Evolutionary conservation across 2,797 vertebrate genomes (phyloP), one percentile per base, ranked within the genome.

Genomic region (Chelon labrosus): DNA sequence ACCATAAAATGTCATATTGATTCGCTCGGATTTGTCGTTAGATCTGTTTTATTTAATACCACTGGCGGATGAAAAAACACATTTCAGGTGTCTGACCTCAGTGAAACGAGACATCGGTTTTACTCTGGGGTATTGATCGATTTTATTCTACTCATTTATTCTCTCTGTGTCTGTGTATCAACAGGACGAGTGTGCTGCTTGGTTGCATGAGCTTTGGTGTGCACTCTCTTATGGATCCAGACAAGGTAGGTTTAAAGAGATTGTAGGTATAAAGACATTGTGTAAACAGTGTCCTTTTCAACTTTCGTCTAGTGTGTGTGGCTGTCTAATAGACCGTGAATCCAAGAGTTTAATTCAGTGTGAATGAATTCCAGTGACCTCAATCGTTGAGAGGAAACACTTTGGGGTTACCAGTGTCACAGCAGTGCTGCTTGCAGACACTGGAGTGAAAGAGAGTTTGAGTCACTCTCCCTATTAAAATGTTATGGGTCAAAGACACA

Each of bases 121-220:
- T 65, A 59, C 57, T 67, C 2, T 3, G 8, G 49, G 65, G 57
- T 53, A 37, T 77, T 65, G 20, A 78, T 70, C 53, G 61, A 75
- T 79, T 75, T 65, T n/a, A 53, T 71, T 62, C 63, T 50, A 16
- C 46, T 76, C 50, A 63, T 61, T 56, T 44, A 66, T 82, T 86
- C 56, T 57, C 11, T 75, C 42, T 75, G 31, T 75, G 41, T 68
- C 52, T 57, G 16, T 83, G 46, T 82, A 27, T 84, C 65, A 65
- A 61, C 68, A 95, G 93, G 78, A 75, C 65, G 60, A 91, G 90
- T 61, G 58, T 80, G 11, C 91, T 97, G 22, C 85, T 97, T 0
- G 97, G 97, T 58, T 98, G 97, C 88, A 95, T 96, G 96, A 98
- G 97, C 91, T 98, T 98, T 1, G 95, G 96, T 0, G 84, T 98